Evolutionary conservation across 2,888 invertebrate species (phyloP).

Genomic region (Tipula helvola): DNA sequence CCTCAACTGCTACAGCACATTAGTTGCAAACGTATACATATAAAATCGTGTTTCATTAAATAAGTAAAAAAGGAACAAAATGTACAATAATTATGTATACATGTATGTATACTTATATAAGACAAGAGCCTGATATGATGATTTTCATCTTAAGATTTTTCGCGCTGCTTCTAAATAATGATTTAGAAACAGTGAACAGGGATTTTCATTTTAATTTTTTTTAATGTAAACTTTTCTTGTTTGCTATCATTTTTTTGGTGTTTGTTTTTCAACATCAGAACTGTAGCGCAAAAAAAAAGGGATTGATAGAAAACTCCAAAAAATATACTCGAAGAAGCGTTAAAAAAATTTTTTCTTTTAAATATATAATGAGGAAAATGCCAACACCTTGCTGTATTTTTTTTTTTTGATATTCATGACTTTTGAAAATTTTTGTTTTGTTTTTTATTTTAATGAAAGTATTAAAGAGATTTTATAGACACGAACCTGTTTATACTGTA

Average conservation of each 20-base stretch:
- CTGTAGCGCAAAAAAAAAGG: background rate
- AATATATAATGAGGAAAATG: background rate
- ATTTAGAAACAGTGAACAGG: background rate
- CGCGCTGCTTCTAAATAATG: background rate
- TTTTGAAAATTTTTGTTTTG: background rate
- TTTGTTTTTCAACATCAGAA: background rate
- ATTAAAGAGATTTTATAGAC: background rate
- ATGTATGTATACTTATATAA: background rate
- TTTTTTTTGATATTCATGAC: background rate
- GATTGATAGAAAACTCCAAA: background rate
- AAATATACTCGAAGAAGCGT: background rate
- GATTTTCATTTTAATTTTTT: background rate
- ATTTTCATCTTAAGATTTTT: background rate
- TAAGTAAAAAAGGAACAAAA: background rate
- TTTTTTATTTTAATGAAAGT: background rate
- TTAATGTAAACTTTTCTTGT: background rate
- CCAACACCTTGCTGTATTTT: background rate
- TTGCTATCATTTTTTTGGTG: background rate
- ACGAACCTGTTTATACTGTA: background rate
- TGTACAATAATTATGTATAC: too few relatives aligned
- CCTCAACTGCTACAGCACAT: slow-evolving; percentile 9
- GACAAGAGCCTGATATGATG: background rate
- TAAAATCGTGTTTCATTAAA: background rate
- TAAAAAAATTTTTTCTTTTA: background rate
- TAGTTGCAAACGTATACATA: background rate